Evolutionary conservation across 2,113 vertebrate genomes (phyloP).

Genomic region (Silurus glanis): DNA sequence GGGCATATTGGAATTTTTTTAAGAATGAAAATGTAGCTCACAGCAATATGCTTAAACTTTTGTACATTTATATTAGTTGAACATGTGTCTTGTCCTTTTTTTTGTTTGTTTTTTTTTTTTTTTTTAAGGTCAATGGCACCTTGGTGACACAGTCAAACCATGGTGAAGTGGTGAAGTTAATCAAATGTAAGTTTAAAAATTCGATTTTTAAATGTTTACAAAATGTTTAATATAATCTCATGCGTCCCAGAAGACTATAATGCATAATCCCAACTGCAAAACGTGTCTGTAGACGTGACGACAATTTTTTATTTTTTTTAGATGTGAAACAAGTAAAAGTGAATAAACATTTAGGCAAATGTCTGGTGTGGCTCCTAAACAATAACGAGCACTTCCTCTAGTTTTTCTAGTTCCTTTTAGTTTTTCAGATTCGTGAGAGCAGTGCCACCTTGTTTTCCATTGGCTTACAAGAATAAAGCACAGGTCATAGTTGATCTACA

Average conservation of each 20-base stretch:
- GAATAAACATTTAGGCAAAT: neutral
- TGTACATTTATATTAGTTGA: neutral
- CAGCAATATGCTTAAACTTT: neutral
- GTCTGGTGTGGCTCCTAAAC: neutral
- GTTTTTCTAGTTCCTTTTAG: neutral
- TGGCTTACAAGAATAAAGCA: neutral
- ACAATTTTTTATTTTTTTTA: neutral
- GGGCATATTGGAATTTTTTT: neutral
- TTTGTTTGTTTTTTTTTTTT: conserved; percentile 18
- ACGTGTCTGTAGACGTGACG: neutral
- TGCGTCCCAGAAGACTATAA: neutral
- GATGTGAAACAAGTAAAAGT: neutral
- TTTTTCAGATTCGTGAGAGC: neutral
- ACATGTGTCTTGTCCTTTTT: neutral
- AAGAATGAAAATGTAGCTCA: neutral
- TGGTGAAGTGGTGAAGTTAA: conserved; percentile 94
- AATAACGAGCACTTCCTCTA: neutral
- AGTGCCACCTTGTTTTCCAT: neutral
- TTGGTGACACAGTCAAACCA: conserved; percentile 97
- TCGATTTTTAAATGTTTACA: neutral
- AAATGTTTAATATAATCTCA: neutral
- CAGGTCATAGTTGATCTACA: neutral
- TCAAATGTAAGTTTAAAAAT: conserved; percentile 86
- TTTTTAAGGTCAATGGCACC: conserved; percentile 90
- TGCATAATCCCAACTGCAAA: neutral